These are phyloP conservation scores for Metellina segmentata DNA, from an alignment of 2,888 invertebrate species.

Conservation along the genomic window DNA sequence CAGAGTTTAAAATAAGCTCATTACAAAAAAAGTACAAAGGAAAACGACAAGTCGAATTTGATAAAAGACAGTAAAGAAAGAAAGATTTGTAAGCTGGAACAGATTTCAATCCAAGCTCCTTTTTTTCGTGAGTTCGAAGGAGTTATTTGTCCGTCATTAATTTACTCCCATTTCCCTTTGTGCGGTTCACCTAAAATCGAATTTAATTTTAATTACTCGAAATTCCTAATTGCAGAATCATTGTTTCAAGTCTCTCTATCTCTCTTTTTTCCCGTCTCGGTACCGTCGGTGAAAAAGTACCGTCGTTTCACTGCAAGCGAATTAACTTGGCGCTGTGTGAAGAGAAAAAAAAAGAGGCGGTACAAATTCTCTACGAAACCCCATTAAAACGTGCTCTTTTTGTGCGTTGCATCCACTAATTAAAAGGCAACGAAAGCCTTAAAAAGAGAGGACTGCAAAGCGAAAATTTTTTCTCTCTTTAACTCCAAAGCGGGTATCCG, in stretches of 20 bases:
- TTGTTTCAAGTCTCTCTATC: conserved; percentile 36
- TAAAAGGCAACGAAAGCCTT: conserved; percentile 64
- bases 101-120: neutral
- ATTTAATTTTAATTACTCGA: conserved; percentile 63
- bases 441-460: conserved; percentile 44
- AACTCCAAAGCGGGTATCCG: neutral
- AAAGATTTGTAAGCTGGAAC: neutral
- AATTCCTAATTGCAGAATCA: conserved; percentile 71
- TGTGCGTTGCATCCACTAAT: conserved; percentile 63
- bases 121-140: neutral
- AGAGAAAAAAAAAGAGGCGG: neutral
- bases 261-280: neutral
- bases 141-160: neutral
- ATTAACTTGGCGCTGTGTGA: conserved; percentile 27
- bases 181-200: conserved; percentile 42
- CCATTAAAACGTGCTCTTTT: conserved; percentile 66
- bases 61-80: neutral
- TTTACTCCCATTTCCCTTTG: conserved; percentile 6
- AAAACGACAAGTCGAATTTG: neutral
- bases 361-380: conserved; percentile 46
- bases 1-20: neutral
- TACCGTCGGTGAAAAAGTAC: conserved; percentile 27
- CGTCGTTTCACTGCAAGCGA: conserved; percentile 39
- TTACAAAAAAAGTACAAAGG: neutral
- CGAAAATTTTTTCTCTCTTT: conserved; percentile 20